Conservation (phyloP, 1,140 invertebrate genomes). For the Megalopta genalis region DNA sequence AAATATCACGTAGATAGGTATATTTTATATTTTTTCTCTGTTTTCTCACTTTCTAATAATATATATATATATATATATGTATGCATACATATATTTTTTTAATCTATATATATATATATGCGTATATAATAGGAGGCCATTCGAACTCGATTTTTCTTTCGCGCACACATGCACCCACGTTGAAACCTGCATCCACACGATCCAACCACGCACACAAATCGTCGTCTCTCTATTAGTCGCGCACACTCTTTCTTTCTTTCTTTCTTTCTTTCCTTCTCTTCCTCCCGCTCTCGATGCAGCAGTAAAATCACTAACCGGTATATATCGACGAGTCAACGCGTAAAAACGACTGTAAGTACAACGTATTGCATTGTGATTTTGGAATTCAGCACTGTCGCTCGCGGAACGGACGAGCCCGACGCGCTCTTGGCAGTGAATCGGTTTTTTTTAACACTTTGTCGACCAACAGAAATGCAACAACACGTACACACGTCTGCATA, state of each 20-base stretch:
- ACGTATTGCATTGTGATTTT: constrained; percentile 79
- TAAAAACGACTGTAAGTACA: constrained; percentile 77
- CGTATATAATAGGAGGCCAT: constrained; percentile 50
- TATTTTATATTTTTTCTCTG: constrained; percentile 59
- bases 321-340: constrained; percentile 66
- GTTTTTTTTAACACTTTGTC: constrained; percentile 26
- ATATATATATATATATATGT: constrained; percentile 40
- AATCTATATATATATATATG: constrained; percentile 43
- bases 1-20: constrained; percentile 74
- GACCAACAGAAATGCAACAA: neutral
- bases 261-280: neutral
- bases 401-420: constrained; percentile 67
- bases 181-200: neutral
- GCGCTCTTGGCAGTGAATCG: constrained; percentile 71
- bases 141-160: constrained; percentile 46
- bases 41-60: constrained; percentile 53
- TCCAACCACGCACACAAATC: neutral
- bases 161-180: constrained; percentile 38
- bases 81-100: constrained; percentile 49
- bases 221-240: neutral
- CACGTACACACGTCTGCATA: neutral
- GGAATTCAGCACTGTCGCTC: constrained; percentile 73
- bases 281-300: constrained; percentile 49
- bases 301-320: constrained; percentile 66
- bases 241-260: neutral